Conservation (phyloP, 1,140 invertebrate genomes). For the Sesamia nonagrioides region DNA sequence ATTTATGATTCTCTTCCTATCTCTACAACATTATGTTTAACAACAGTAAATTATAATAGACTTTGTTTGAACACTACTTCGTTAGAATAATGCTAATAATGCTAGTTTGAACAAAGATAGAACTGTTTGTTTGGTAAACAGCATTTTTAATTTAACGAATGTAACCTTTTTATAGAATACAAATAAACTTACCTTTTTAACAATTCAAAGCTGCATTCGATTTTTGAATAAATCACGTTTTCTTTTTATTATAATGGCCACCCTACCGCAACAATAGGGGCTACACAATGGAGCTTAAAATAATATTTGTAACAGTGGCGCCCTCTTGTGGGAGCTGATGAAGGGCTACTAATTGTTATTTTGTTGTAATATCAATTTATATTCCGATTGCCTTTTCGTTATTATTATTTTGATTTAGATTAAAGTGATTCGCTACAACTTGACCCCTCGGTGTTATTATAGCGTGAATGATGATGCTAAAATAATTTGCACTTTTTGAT, state of each 20-base stretch:
- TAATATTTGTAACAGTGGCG: constrained; percentile 46
- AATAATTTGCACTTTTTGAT: constrained; percentile 20
- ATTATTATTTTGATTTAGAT: constrained; percentile 42
- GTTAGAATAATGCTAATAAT: too few relatives aligned
- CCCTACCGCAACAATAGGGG: constrained; percentile 46
- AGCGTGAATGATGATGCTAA: constrained; percentile 13
- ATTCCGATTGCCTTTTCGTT: constrained; percentile 57
- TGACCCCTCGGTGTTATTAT: neutral
- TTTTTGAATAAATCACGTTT: neutral
- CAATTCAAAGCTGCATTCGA: neutral
- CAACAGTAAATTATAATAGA: too few relatives aligned
- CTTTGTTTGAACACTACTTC: too few relatives aligned
- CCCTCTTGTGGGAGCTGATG: constrained; percentile 45
- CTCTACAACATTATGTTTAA: too few relatives aligned
- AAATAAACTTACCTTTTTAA: constrained; percentile 23
- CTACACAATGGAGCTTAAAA: constrained; percentile 17
- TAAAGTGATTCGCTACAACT: neutral
- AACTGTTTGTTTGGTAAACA: too few relatives aligned
- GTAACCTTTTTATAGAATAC: constrained; percentile 11
- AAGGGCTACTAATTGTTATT: constrained; percentile 67
- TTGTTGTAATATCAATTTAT: constrained; percentile 54
- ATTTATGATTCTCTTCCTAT: too few relatives aligned
- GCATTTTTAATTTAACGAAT: neutral
- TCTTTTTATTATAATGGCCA: constrained; percentile 14
- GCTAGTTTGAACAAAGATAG: too few relatives aligned